phyloP scores from a whole-genome alignment of 2,797 vertebrate genomes.

The Pterois miles region DNA sequence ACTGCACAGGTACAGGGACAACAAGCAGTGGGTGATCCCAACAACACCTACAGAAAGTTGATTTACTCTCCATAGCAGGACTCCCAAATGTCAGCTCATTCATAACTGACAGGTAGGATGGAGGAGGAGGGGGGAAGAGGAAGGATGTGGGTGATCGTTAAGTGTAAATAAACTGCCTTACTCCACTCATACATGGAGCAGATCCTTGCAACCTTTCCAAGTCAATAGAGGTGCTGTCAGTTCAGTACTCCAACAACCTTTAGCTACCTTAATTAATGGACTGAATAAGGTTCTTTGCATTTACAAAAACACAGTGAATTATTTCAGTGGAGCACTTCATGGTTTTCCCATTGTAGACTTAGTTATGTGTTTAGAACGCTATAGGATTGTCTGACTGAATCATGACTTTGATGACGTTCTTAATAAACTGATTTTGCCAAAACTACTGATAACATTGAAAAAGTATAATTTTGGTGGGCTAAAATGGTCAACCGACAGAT shows the following conservation, averaged over 20 bases:
- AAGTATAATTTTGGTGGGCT: neutral
- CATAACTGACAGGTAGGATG: neutral
- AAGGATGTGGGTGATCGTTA: neutral
- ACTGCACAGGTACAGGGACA: constrained; percentile 28
- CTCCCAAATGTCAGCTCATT: constrained; percentile 40
- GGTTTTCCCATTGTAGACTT: neutral
- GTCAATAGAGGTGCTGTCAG: constrained; percentile 7
- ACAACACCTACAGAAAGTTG: constrained; percentile 9
- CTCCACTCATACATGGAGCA: neutral
- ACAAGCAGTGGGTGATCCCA: constrained; percentile 30
- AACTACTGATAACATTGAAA: neutral
- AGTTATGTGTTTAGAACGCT: neutral
- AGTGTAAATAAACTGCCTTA: constrained; percentile 15
- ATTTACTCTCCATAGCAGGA: constrained; percentile 28
- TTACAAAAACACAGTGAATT: neutral
- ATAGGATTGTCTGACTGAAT: neutral
- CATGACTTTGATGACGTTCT: neutral
- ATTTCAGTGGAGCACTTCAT: neutral
- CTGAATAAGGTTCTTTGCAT: constrained; percentile 20
- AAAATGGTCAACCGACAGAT: neutral
- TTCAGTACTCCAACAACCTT: constrained; percentile 2
- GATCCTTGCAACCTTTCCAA: constrained; percentile 1
- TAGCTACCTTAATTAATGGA: constrained; percentile 20
- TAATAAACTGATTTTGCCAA: neutral
- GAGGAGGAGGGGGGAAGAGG: neutral